Evolutionary conservation across 2,888 invertebrate species (phyloP).

Genomic region (Lamproptera curius): DNA sequence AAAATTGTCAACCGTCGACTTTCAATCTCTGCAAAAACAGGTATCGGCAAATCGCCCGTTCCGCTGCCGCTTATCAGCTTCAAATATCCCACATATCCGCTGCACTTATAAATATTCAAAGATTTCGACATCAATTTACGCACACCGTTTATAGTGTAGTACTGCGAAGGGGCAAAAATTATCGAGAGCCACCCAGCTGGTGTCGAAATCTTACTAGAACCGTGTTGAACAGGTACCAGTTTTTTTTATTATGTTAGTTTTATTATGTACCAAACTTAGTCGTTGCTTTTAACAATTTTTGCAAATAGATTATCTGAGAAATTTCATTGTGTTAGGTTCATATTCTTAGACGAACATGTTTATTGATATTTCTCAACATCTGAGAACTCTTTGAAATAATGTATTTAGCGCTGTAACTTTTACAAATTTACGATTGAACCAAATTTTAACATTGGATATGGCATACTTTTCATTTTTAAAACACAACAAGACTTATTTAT

Average conservation of each 20-base stretch:
- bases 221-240: neutral
- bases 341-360: too few species aligned
- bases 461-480: too few species aligned
- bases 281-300: neutral
- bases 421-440: too few species aligned
- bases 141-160: conserved; percentile 39
- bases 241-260: neutral
- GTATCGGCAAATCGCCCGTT: conserved; percentile 35
- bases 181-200: too few species aligned
- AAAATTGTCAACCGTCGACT: conserved; percentile 11
- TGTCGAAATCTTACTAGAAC: neutral
- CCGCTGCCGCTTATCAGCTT: conserved; percentile 41
- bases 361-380: too few species aligned
- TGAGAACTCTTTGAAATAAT: too few species aligned
- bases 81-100: conserved; percentile 47
- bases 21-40: conserved; percentile 37
- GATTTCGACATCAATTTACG: conserved; percentile 57
- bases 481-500: too few species aligned
- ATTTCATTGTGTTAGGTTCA: neutral
- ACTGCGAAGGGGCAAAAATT: conserved; percentile 9
- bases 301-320: neutral
- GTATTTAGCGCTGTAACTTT: too few species aligned
- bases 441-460: too few species aligned
- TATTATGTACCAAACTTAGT: neutral
- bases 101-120: conserved; percentile 56